These are phyloP conservation scores for Coryphaenoides rupestris DNA, from an alignment of 2,113 vertebrate genomes.

Conservation along the genomic window DNA sequence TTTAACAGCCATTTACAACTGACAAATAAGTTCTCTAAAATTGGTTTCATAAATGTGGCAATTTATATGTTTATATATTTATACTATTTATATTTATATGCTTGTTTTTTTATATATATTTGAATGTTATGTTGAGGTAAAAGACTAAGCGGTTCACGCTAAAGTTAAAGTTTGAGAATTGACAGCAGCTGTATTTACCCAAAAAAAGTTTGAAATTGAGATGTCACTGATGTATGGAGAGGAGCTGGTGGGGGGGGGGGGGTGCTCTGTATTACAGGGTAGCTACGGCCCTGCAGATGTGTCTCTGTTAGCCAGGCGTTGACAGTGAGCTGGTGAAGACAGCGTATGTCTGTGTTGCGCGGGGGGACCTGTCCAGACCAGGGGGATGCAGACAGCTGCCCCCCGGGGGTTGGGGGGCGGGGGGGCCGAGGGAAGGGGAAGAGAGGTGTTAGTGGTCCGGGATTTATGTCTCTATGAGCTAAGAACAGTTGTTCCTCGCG, in stretches of 20 bases:
- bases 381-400: conserved; percentile 63
- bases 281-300: conserved; percentile 75
- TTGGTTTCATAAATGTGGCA: no score
- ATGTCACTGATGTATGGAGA: conserved; percentile 57
- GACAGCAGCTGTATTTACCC: conserved; percentile 38
- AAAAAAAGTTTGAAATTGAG: conserved; percentile 46
- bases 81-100: no score
- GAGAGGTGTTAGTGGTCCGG: conserved; percentile 36
- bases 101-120: no score
- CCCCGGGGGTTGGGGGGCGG: no score
- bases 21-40: conserved; percentile 12
- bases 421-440: no score
- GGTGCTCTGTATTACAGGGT: conserved; percentile 62
- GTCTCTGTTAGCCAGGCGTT: conserved; percentile 65
- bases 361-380: conserved; percentile 30
- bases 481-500: conserved; percentile 71
- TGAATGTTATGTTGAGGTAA: no score
- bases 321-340: conserved; percentile 54
- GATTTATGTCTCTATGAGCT: conserved; percentile 59
- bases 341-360: conserved; percentile 18
- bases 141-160: no score
- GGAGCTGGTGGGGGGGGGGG: conserved; percentile 56
- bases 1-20: no score
- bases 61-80: no score
- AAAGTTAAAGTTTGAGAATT: no score